Base-by-base conservation (phyloP, 2,888 invertebrate genomes). In the Meloe dianella region DNA sequence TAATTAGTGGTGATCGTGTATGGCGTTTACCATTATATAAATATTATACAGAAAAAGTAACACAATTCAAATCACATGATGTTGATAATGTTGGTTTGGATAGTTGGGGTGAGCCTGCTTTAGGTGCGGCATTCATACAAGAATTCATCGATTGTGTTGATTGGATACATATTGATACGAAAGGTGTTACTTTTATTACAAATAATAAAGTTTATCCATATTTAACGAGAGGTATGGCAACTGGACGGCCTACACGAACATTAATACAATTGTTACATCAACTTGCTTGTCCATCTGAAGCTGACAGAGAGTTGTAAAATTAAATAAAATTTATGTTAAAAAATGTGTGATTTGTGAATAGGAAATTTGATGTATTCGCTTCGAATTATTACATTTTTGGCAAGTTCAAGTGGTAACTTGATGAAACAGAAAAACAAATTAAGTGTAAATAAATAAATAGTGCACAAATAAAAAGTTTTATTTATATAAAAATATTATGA, bases 1-100 rank as follows among this genome's bases (percentile, higher is more conserved):
- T 82, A 1, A 80, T 82, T 51, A 87, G 88, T 10, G 89, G 89
- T 1, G 89, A 89, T 76, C 79, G 89, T n/a, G 85, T 89, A n/a
- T 89, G 89, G 89, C 78, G 88, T 60, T 84, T 89, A 86, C 89
- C 89, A 0, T 75, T 89, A 47, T 89, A 87, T 83, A 84, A 86
- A 65, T 85, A 84, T 76, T 89, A 85, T 78, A 84, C 83, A 2
- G 83, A 83, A 56, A 78, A 85, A 82, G 79, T 88, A 24, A 86
- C 84, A 20, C 70, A 77, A 62, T 80, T 76, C 64, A 0, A 71
- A 86, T 80, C 89, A 87, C 80, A 81, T 64, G 84, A 84, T 68
- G 79, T 84, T 20, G 80, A 82, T 68, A 84, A 85, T 71, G 78
- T 78, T 64, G 84, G 84, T 3, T 63, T 76, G 32, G 84, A 83